A percentile compares a stretch with the other conserved stretches of the same genome.
phyloP scores from a whole-genome alignment of 2,888 invertebrate species.

The Tipula lateralis region DNA sequence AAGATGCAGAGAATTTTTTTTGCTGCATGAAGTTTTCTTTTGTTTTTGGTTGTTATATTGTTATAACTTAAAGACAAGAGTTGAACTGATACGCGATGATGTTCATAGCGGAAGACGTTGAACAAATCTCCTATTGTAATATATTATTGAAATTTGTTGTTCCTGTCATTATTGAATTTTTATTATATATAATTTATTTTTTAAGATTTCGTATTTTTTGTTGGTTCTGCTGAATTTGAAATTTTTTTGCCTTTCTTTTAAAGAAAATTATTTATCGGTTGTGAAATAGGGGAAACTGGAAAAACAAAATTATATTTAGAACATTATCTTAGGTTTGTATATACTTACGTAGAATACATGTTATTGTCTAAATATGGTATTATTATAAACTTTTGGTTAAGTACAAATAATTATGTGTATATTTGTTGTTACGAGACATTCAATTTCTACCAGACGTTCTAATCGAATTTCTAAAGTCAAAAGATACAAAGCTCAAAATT shows the following conservation, averaged over 20 bases:
- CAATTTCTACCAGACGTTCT: too few species aligned
- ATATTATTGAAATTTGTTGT: not conserved
- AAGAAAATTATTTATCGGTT: not conserved
- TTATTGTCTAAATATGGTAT: too few species aligned
- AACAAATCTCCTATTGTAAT: not conserved
- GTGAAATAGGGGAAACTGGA: not conserved
- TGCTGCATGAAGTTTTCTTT: not conserved
- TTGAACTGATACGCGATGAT: not conserved
- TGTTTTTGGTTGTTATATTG: not conserved
- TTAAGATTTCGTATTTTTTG: not conserved
- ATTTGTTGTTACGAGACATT: too few species aligned
- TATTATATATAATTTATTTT: not conserved
- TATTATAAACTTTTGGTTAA: too few species aligned
- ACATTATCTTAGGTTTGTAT: not conserved
- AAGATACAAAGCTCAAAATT: too few species aligned
- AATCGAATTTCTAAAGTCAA: too few species aligned
- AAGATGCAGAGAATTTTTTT: not conserved
- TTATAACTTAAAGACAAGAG: not conserved
- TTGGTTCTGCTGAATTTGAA: not conserved
- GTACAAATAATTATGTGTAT: too few species aligned
- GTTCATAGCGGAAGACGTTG: not conserved
- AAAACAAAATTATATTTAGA: not conserved
- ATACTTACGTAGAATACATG: not conserved
- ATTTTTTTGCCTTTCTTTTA: not conserved
- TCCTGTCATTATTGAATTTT: not conserved